phyloP scores from a whole-genome alignment of 2,113 vertebrate species.

The Microtus oregoni region DNA sequence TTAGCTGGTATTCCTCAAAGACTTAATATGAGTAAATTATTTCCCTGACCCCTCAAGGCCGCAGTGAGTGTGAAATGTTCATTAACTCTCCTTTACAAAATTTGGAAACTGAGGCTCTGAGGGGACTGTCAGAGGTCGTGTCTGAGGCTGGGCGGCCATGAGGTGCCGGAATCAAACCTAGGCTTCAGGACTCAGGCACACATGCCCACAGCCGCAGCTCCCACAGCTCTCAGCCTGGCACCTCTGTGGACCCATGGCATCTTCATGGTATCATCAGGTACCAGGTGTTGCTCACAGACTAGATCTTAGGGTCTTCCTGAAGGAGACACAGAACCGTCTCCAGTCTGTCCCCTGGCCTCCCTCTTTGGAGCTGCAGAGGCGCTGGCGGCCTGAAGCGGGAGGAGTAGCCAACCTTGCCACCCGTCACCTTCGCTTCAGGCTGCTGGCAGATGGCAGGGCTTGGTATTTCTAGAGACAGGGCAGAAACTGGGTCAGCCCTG shows the following conservation, averaged over 20 bases:
- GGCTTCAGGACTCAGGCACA: neutral
- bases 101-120: neutral
- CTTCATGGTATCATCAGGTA: neutral
- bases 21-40: too few species aligned
- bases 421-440: neutral
- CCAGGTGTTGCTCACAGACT: neutral
- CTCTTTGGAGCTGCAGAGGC: neutral
- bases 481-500: neutral
- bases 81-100: neutral
- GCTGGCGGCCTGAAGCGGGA: neutral
- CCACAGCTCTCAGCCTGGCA: rapidly evolving
- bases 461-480: neutral
- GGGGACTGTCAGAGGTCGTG: neutral
- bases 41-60: neutral
- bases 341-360: neutral
- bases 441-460: neutral
- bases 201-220: neutral
- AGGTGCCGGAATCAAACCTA: neutral
- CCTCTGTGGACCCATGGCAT: neutral
- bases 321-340: conserved; percentile 47
- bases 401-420: rapidly evolving
- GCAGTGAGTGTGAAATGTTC: neutral
- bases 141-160: neutral
- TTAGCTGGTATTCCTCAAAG: rapidly evolving
- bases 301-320: neutral